These are phyloP conservation scores for Cryptocheilus praepositus DNA, from an alignment of 2,888 invertebrate species.

Conservation along the genomic window DNA sequence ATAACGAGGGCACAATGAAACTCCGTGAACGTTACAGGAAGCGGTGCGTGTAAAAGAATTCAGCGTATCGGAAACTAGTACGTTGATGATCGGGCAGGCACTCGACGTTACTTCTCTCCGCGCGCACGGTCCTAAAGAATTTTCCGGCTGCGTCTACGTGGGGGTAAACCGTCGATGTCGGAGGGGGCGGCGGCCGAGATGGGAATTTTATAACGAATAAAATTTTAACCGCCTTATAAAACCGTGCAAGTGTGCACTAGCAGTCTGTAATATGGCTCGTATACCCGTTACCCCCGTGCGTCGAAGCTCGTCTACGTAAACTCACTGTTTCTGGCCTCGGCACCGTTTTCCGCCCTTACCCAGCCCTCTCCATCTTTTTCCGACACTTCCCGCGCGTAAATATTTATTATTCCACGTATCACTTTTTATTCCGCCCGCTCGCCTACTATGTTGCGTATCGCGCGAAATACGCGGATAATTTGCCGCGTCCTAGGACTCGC, in stretches of 20 bases:
- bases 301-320: constrained; percentile 55
- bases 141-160: constrained; percentile 25
- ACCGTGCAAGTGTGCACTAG: constrained; percentile 63
- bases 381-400: too few relatives aligned
- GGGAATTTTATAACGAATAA: constrained; percentile 68
- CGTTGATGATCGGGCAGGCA: constrained; percentile 1
- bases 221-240: constrained; percentile 69
- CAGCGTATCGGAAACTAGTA: neutral
- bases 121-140: constrained; percentile 27
- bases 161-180: constrained; percentile 10
- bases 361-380: neutral
- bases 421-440: neutral
- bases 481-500: neutral
- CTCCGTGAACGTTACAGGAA: too few relatives aligned
- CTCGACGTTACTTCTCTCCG: constrained; percentile 1
- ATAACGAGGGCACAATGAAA: neutral
- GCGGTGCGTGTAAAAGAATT: too few relatives aligned
- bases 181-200: constrained; percentile 32
- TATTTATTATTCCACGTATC: constrained; percentile 8
- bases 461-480: neutral
- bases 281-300: constrained; percentile 51
- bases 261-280: constrained; percentile 62
- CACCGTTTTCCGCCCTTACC: neutral
- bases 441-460: neutral
- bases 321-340: constrained; percentile 40